These are phyloP conservation scores for Tor tambroides DNA, from an alignment of 2,113 vertebrate species.

Conservation along the genomic window DNA sequence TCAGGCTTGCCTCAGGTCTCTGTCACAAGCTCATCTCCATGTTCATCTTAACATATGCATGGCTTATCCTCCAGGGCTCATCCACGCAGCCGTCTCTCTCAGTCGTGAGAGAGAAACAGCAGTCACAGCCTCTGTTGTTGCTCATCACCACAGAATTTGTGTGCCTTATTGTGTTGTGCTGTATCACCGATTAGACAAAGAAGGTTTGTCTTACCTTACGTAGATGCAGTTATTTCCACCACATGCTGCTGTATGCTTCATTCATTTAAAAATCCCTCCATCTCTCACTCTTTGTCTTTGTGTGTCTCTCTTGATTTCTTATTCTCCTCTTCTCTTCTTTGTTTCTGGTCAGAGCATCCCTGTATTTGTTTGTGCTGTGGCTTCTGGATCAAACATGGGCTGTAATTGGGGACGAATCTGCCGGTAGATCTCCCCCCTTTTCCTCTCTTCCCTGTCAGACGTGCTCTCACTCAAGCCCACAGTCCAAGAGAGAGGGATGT, in stretches of 20 bases:
- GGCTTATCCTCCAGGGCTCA: slow-evolving; percentile 59
- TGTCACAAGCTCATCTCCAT: slow-evolving; percentile 57
- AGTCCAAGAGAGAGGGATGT: slow-evolving; percentile 52
- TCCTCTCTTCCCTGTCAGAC: slow-evolving; percentile 51
- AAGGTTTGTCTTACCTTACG: slow-evolving; percentile 81
- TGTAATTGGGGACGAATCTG: slow-evolving; percentile 45
- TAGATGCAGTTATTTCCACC: slow-evolving; percentile 78
- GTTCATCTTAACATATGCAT: slow-evolving; percentile 67
- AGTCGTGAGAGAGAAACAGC: slow-evolving; percentile 57
- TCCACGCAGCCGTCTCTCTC: slow-evolving; percentile 31
- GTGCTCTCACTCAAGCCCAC: slow-evolving; percentile 28
- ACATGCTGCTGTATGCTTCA: slow-evolving; percentile 76
- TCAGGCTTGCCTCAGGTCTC: slow-evolving; percentile 57
- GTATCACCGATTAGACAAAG: neutral
- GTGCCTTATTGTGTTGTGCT: neutral
- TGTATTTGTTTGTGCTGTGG: slow-evolving; percentile 67
- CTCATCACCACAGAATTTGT: neutral
- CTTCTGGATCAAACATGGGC: slow-evolving; percentile 59
- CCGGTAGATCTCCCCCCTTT: slow-evolving; percentile 60
- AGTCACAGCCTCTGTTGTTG: slow-evolving; percentile 59
- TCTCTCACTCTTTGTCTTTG: slow-evolving; percentile 60
- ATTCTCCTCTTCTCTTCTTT: slow-evolving; percentile 37
- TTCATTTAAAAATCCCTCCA: slow-evolving; percentile 74
- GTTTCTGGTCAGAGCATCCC: slow-evolving; percentile 68
- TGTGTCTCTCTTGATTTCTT: slow-evolving; percentile 65